Evolutionary conservation across 2,797 vertebrate species (phyloP).

Genomic region (Crax fasciolata): DNA sequence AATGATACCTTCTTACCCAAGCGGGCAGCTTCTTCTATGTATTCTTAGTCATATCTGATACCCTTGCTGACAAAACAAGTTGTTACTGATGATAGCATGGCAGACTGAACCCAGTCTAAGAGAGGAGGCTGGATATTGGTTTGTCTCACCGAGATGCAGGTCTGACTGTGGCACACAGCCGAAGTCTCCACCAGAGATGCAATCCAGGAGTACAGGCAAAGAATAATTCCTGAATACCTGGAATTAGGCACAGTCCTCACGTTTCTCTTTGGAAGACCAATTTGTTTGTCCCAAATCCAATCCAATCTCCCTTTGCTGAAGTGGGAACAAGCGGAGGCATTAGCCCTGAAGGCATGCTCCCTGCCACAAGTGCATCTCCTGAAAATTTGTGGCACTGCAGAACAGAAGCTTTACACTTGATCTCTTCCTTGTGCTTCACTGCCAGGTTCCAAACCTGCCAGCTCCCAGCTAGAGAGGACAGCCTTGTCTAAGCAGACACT

Average conservation of each 20-base stretch:
- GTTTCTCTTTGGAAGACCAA: background rate
- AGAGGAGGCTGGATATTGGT: background rate
- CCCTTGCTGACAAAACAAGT: constrained; percentile 15
- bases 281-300: background rate
- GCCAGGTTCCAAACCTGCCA: background rate
- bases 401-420: background rate
- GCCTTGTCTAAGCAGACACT: background rate
- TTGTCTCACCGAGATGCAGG: background rate
- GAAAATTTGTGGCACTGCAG: background rate
- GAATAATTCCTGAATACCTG: background rate
- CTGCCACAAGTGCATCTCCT: accelerated
- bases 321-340: background rate
- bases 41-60: background rate
- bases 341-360: background rate
- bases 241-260: background rate
- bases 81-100: background rate
- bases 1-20: constrained; percentile 8
- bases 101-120: background rate
- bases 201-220: background rate
- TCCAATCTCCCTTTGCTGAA: background rate
- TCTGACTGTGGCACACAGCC: background rate
- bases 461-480: background rate
- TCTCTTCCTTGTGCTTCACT: background rate
- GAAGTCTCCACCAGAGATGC: background rate
- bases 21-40: background rate